Conservation (phyloP, 1,140 invertebrate species). For the Samia ricini region DNA sequence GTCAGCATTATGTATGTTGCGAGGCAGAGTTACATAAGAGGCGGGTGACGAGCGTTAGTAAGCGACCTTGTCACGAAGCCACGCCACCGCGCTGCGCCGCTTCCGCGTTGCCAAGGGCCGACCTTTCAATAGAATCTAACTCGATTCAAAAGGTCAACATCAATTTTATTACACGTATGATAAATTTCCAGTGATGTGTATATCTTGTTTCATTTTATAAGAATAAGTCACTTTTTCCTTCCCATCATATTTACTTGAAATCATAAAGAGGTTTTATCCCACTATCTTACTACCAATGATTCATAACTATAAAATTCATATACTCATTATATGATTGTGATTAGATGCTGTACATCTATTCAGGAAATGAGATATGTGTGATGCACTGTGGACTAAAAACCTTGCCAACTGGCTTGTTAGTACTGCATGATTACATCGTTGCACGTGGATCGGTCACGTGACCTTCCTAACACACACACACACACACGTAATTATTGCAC, state of each 20-base stretch:
- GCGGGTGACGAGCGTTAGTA: conserved; percentile 24
- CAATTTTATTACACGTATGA: conserved; percentile 2
- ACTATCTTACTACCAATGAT: not conserved
- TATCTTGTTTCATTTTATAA: too few relatives aligned
- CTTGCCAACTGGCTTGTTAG: conserved; percentile 31
- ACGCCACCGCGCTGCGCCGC: conserved; percentile 55
- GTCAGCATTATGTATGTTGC: not conserved
- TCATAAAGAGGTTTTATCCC: too few relatives aligned
- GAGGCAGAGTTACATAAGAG: conserved; percentile 50
- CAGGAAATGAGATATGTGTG: conserved; percentile 25
- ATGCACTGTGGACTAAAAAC: conserved; percentile 17
- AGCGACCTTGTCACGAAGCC: conserved; percentile 61
- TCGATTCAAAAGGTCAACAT: conserved; percentile 2
- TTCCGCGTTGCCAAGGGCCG: conserved; percentile 65
- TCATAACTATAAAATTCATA: not conserved
- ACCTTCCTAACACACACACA: conserved; percentile 8
- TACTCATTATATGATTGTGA: not conserved
- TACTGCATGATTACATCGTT: conserved; percentile 37
- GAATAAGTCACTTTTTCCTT: too few relatives aligned
- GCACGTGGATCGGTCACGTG: conserved; percentile 34
- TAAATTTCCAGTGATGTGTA: not conserved
- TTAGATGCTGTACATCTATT: conserved; percentile 5
- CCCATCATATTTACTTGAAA: too few relatives aligned
- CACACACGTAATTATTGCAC: conserved; percentile 29
- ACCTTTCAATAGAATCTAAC: conserved; percentile 32